These are phyloP conservation scores for Schrankia costaestrigalis DNA, from an alignment of 2,888 invertebrate species.

Conservation along the genomic window DNA sequence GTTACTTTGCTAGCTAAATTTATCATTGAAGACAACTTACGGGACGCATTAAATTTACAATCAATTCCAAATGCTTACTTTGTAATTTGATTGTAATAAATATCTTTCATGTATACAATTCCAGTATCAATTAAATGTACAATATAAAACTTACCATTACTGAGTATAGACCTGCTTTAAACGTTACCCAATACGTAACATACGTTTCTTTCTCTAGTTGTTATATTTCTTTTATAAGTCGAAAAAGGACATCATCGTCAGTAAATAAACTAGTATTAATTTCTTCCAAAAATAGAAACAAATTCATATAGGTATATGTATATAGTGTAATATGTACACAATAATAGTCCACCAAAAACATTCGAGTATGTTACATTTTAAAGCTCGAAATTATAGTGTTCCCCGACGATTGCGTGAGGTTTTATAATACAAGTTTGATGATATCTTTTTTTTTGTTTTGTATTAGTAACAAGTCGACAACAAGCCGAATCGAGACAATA, in stretches of 20 bases:
- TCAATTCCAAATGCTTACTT: background rate
- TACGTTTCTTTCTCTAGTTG: no score
- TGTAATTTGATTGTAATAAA: background rate
- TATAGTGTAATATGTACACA: no score
- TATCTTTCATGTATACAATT: no score
- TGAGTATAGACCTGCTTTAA: no score
- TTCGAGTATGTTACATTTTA: conserved; percentile 21
- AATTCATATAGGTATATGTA: no score
- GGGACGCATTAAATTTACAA: conserved; percentile 19
- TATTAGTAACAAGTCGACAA: conserved; percentile 73
- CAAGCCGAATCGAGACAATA: conserved; percentile 75
- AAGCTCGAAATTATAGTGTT: conserved; percentile 53
- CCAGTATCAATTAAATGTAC: no score
- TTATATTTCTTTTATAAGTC: no score
- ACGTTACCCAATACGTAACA: no score
- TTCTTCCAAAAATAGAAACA: no score
- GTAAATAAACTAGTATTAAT: no score
- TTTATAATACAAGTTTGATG: conserved; percentile 70
- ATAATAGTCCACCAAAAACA: background rate
- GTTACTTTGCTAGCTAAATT: conserved; percentile 18
- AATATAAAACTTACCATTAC: no score
- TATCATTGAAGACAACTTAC: conserved; percentile 17
- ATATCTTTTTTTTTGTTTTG: conserved; percentile 62
- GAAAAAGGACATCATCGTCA: no score
- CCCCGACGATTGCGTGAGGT: conserved; percentile 60